Base-by-base conservation (phyloP, 2,113 vertebrate species). In the Barbus barbus region DNA sequence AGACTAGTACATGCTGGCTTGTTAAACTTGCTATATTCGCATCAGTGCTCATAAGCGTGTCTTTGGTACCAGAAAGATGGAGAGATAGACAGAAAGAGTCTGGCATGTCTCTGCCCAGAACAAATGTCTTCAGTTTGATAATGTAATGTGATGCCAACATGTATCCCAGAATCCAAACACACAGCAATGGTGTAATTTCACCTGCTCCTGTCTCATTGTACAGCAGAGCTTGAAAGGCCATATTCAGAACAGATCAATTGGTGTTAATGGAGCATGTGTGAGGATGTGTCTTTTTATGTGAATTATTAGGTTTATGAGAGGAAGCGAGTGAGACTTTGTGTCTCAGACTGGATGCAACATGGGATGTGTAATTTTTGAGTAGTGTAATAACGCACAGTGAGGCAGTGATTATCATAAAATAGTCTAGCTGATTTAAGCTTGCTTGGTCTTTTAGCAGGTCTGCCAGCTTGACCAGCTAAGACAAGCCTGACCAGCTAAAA, bases 11-110 rank as follows among this genome's bases (percentile, higher is more conserved):
- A 74, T 38, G 4, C n/a, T 1, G 60, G 18, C 58, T 56, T 18
- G 22, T 71, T 73, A 38, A 71, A 81, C 60, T 85, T 71, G 81
- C 87, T 81, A 46, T 79, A 69, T 76, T 84, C 33, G 18, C 31
- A 46, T 71, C 61, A 67, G 28, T 76, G 28, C 44, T 56, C 71
- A 85, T 77, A 65, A 51, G 67, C 11, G 9, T 74, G 74, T 61
- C 74, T 82, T 44, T 84, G 0, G 69, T 60, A 75, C 46, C 63
- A 48, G 56, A 84, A 31, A 71, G 9, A 67, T 18, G 26, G 33
- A 61, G 48, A 44, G 44, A 58, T 12, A 74, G 31, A 63, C 3
- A 46, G 16, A 41, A n/a, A 22, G 24, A 31, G 36, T 82, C n/a
- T n/a, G n/a, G n/a, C 9, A 24, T 67, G 48, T 67, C 75, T 77